Percentiles rank a stretch among this genome's conserved stretches.
Conservation (phyloP, 2,888 invertebrate species). For the Dasypolia templi region DNA sequence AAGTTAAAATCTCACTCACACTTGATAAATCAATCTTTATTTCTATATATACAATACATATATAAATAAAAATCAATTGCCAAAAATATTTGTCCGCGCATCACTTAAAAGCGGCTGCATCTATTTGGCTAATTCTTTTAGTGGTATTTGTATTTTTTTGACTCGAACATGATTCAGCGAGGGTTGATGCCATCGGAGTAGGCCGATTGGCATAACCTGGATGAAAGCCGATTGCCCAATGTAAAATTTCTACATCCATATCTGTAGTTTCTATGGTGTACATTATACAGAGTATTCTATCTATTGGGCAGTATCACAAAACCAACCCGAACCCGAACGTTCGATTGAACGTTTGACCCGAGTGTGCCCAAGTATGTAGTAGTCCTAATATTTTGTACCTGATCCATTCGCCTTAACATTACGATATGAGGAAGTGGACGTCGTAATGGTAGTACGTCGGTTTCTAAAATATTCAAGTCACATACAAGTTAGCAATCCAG, state of each 20-base stretch:
- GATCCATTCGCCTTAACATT: slow-evolving; percentile 25
- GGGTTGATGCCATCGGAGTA: neutral
- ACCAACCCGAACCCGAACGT: too few species aligned
- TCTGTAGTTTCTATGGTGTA: too few species aligned
- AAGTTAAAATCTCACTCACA: neutral
- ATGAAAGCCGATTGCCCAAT: neutral
- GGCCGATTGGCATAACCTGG: neutral
- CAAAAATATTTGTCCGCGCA: too few species aligned
- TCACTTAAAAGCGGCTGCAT: too few species aligned
- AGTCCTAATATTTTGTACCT: neutral
- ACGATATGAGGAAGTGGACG: slow-evolving; percentile 26
- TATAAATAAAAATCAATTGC: too few species aligned
- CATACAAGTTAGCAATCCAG: slow-evolving; percentile 40
- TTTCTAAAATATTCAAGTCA: slow-evolving; percentile 51
- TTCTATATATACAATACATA: too few species aligned
- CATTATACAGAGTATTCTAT: too few species aligned
- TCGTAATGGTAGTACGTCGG: slow-evolving; percentile 3
- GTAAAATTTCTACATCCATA: too few species aligned
- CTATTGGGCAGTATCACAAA: too few species aligned
- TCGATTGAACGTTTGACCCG: too few species aligned
- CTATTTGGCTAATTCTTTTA: too few species aligned
- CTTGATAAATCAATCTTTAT: neutral
- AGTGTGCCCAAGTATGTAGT: neutral
- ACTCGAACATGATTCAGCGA: neutral
- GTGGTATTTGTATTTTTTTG: too few species aligned